Conservation (phyloP, 2,113 vertebrate species). For the Corythornis madagascariensis region DNA sequence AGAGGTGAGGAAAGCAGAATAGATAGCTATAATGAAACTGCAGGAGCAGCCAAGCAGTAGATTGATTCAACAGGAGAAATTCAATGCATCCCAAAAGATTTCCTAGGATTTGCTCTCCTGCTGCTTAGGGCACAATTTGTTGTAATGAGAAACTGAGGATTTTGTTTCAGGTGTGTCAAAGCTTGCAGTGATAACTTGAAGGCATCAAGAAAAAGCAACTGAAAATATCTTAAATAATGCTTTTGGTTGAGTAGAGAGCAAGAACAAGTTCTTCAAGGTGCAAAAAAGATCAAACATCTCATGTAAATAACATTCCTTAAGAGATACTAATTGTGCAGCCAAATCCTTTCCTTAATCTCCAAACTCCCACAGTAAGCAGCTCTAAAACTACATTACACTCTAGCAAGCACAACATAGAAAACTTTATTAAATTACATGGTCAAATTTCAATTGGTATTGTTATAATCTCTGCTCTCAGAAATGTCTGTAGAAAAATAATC, state of each 20-base stretch:
- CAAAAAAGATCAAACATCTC: conserved; percentile 3
- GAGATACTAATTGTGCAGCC: not conserved
- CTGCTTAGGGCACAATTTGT: conserved; percentile 65
- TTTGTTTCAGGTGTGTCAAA: conserved; percentile 70
- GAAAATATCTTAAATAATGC: conserved; percentile 45
- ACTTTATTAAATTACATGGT: not conserved
- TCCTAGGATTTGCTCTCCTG: conserved; percentile 62
- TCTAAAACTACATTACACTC: not conserved
- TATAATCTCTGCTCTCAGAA: not conserved
- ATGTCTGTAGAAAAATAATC: not conserved
- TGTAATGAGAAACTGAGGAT: conserved; percentile 72
- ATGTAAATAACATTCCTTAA: not conserved
- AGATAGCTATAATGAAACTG: conserved; percentile 65
- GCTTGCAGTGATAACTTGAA: conserved; percentile 36
- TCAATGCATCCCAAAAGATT: conserved; percentile 70
- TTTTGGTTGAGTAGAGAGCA: conserved; percentile 7
- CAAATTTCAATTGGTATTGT: not conserved
- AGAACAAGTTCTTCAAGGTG: not conserved
- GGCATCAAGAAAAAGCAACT: not conserved
- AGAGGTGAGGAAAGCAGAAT: conserved; percentile 68
- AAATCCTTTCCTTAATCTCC: not conserved
- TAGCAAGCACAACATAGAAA: conserved; percentile 31
- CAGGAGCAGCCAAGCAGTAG: conserved; percentile 72
- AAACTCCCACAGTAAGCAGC: not conserved
- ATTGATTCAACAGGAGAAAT: conserved; percentile 77